Percentiles rank a stretch among this genome's conserved stretches.
Evolutionary conservation across 1,140 invertebrate species (phyloP).

Genomic region (silkworm (Bombyx mori)): ASM3026992v2 NC_085119.1:11801001-11801500

Average conservation of each 20-base stretch:
- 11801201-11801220: background rate
- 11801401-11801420: too few species aligned
- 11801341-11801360: too few species aligned
- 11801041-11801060: background rate
- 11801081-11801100: background rate
- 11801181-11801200: background rate
- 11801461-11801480: background rate
- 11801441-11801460: background rate
- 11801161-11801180: background rate
- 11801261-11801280: too few species aligned
- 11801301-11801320: too few species aligned
- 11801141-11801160: background rate
- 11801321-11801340: too few species aligned
- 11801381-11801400: too few species aligned
- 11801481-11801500: too few species aligned
- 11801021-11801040: too few species aligned
- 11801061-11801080: background rate
- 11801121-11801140: background rate
- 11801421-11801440: too few species aligned
- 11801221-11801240: background rate
- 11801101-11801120: background rate
- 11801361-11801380: too few species aligned
- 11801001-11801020: conserved; percentile 1
- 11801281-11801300: too few species aligned
- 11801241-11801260: too few species aligned